phyloP scores from a whole-genome alignment of 2,888 invertebrate genomes.

The Parascotia fuliginaria region DNA sequence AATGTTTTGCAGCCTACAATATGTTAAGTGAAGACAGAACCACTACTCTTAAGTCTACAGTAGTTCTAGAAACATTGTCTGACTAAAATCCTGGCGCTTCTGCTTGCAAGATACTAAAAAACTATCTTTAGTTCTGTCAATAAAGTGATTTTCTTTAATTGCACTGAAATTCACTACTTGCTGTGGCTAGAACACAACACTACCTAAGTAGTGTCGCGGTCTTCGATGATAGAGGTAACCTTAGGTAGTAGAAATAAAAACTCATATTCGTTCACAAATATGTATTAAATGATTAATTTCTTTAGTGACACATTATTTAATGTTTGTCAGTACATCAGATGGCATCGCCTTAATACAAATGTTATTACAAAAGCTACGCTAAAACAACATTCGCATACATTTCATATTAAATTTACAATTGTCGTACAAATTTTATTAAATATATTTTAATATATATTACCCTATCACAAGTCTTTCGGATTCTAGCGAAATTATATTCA shows the following conservation, averaged over 20 bases:
- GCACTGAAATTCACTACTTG: too few relatives aligned
- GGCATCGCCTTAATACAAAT: conserved; percentile 50
- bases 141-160: too few relatives aligned
- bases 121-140: too few relatives aligned
- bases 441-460: conserved; percentile 4
- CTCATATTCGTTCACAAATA: conserved; percentile 7
- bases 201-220: too few relatives aligned
- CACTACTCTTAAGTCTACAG: too few relatives aligned
- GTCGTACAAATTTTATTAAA: conserved; percentile 15
- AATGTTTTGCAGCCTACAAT: too few relatives aligned
- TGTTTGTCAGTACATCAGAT: conserved; percentile 45
- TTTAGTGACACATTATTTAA: conserved; percentile 26
- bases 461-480: conserved; percentile 37
- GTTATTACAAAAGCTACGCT: conserved; percentile 52
- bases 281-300: conserved; percentile 11
- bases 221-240: too few relatives aligned
- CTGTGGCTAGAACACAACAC: too few relatives aligned
- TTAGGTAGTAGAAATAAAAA: background rate
- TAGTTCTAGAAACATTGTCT: too few relatives aligned
- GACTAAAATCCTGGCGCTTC: too few relatives aligned
- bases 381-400: conserved; percentile 30
- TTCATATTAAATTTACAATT: conserved; percentile 27
- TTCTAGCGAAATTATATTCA: conserved; percentile 21
- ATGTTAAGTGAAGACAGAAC: too few relatives aligned
- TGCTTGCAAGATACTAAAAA: too few relatives aligned